These are phyloP conservation scores for Polymixis flavicincta DNA, from an alignment of 2,888 invertebrate genomes.

Conservation along the genomic window DNA sequence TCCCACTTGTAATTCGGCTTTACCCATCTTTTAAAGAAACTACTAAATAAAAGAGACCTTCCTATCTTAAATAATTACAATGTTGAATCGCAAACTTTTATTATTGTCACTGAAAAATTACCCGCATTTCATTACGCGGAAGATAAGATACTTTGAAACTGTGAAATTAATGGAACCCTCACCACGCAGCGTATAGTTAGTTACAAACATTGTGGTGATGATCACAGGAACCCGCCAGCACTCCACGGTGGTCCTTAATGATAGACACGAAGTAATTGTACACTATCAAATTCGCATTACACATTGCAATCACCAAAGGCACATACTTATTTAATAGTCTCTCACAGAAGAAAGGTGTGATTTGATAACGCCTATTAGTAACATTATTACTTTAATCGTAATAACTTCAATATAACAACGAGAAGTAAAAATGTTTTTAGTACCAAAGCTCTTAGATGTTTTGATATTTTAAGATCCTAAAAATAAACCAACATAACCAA, in stretches of 20 bases:
- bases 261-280: slow-evolving; percentile 56
- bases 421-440: neutral
- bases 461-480: slow-evolving; percentile 13
- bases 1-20: neutral
- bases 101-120: slow-evolving; percentile 30
- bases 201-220: slow-evolving; percentile 40
- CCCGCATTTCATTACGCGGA: slow-evolving; percentile 56
- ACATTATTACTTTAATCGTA: slow-evolving; percentile 30
- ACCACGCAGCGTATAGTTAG: slow-evolving; percentile 18
- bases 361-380: slow-evolving; percentile 26
- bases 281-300: slow-evolving; percentile 68
- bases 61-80: neutral
- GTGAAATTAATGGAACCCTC: slow-evolving; percentile 50
- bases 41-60: neutral
- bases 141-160: slow-evolving; percentile 54
- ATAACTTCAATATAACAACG: neutral
- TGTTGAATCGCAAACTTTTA: slow-evolving; percentile 1
- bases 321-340: slow-evolving; percentile 29
- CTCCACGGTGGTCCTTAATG: slow-evolving; percentile 64
- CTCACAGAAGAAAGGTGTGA: slow-evolving; percentile 47
- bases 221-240: slow-evolving; percentile 47
- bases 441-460: slow-evolving; percentile 2
- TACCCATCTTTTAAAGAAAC: neutral
- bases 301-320: slow-evolving; percentile 50
- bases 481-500: slow-evolving; percentile 40